Evolutionary conservation across 64 coral and sea anemone genomes (phyloP).

Genomic region (Astreopora myriophthalma): DNA sequence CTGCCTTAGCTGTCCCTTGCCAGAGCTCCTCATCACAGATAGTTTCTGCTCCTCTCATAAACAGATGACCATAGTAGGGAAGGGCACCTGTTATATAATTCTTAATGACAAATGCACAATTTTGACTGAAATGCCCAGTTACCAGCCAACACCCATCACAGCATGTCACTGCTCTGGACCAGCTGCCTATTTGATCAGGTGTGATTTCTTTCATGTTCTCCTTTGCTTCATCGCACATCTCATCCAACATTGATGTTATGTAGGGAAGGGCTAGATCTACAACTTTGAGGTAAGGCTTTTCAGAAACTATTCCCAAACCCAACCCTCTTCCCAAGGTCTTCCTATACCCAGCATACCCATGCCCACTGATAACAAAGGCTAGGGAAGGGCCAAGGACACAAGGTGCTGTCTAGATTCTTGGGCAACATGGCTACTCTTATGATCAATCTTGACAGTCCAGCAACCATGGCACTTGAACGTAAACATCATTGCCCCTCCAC

Average conservation of each 20-base stretch:
- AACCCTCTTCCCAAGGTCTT: slow-evolving; percentile 45
- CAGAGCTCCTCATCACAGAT: slow-evolving; percentile 25
- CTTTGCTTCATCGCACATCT: slow-evolving; percentile 4
- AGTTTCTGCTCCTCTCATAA: slow-evolving; percentile 32
- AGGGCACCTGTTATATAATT: slow-evolving; percentile 13
- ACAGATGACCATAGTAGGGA: background rate
- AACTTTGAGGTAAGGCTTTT: slow-evolving; percentile 22
- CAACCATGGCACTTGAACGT: too few species aligned
- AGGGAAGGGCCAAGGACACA: slow-evolving; percentile 56
- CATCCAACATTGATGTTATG: slow-evolving; percentile 25
- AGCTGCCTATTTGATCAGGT: too few species aligned
- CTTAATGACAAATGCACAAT: slow-evolving; percentile 28
- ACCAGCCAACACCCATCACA: slow-evolving; percentile 20
- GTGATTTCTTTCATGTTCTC: slow-evolving; percentile 32
- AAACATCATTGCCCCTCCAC: too few species aligned
- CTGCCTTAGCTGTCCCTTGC: background rate
- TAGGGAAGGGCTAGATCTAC: background rate
- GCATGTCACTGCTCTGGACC: too few species aligned
- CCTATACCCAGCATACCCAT: slow-evolving; percentile 13
- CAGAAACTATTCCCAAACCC: slow-evolving; percentile 21
- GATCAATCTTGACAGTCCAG: too few species aligned
- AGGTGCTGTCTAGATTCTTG: too few species aligned
- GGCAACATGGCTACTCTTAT: too few species aligned
- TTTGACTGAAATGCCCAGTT: slow-evolving; percentile 33
- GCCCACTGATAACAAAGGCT: slow-evolving; percentile 36